Evolutionary conservation across 2,888 invertebrate species (phyloP).

Genomic region (Polylopha cassiicola): DNA sequence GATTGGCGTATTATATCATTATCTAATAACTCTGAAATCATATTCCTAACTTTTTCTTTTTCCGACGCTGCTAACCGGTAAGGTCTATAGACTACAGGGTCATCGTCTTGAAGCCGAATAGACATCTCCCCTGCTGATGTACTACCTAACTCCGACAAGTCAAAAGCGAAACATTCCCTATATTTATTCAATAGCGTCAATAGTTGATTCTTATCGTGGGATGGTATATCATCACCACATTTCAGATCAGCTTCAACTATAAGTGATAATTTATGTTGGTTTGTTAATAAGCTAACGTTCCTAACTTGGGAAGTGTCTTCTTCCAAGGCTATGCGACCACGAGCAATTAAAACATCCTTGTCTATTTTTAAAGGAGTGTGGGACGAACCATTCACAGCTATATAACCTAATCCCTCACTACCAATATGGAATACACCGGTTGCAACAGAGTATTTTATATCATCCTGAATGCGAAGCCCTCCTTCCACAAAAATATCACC

Average conservation of each 20-base stretch:
- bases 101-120: too few relatives aligned
- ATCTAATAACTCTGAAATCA: too few relatives aligned
- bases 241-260: not conserved
- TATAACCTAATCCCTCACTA: not conserved
- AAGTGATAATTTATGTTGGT: not conserved
- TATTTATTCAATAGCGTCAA: not conserved
- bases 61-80: too few relatives aligned
- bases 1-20: too few relatives aligned
- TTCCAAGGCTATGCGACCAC: not conserved
- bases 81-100: too few relatives aligned
- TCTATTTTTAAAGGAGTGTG: not conserved
- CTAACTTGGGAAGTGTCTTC: not conserved
- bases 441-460: not conserved
- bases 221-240: not conserved
- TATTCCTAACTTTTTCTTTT: too few relatives aligned
- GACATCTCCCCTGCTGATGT: too few relatives aligned
- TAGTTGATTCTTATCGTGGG: not conserved
- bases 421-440: not conserved
- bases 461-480: constrained; percentile 1
- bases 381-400: not conserved
- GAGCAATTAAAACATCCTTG: not conserved
- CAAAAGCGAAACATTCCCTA: too few relatives aligned
- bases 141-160: too few relatives aligned
- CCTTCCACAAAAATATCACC: too few relatives aligned
- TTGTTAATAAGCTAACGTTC: not conserved